Evolutionary conservation across 2,888 invertebrate species (phyloP).

Genomic region (Ophioninae sp.): DNA sequence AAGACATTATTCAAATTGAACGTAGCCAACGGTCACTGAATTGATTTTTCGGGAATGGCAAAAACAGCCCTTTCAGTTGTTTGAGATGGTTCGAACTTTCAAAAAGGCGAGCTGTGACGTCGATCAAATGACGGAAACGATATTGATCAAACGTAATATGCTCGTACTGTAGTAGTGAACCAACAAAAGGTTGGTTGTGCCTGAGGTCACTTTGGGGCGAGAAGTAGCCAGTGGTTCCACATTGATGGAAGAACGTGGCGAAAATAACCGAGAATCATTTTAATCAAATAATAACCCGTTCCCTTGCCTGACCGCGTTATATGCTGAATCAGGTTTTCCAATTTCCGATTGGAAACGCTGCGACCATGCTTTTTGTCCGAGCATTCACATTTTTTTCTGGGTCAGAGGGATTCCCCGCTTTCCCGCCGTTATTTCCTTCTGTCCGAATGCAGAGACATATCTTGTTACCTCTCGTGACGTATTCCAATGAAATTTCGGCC

Average conservation of each 20-base stretch:
- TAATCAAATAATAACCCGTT: conserved; percentile 32
- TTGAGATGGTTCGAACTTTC: neutral
- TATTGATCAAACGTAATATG: neutral
- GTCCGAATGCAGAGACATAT: conserved; percentile 39
- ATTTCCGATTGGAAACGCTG: conserved; percentile 26
- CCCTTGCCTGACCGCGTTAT: neutral
- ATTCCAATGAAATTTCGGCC: conserved; percentile 10
- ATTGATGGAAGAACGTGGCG: neutral
- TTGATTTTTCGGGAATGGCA: neutral
- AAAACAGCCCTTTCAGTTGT: neutral
- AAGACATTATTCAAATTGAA: too few species aligned
- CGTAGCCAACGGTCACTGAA: too few species aligned
- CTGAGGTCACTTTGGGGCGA: neutral
- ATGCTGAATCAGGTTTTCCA: conserved; percentile 48
- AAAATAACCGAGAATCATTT: conserved; percentile 29
- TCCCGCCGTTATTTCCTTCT: conserved; percentile 11
- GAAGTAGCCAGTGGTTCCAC: neutral
- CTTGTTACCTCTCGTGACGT: conserved; percentile 24
- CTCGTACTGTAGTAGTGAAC: neutral
- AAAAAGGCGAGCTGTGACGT: neutral
- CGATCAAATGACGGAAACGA: neutral
- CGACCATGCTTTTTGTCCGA: conserved; percentile 9
- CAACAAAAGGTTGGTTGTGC: neutral
- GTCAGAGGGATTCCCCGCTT: conserved; percentile 37
- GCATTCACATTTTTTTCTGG: conserved; percentile 38